phyloP scores from a whole-genome alignment of 2,797 vertebrate species.

The Leptatherina wallacei region DNA sequence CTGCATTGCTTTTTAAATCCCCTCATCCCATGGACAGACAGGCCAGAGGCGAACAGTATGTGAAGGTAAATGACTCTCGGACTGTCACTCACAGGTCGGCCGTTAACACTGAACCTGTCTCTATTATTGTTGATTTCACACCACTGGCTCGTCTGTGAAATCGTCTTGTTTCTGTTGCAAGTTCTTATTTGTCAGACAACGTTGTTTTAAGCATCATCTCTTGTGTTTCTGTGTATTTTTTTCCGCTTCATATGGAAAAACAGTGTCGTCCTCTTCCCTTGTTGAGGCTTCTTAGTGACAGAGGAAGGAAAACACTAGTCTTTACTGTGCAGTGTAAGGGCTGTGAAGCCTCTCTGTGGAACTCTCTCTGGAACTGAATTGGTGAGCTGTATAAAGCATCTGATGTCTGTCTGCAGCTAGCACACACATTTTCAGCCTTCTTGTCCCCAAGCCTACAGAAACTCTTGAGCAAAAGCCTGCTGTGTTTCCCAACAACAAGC shows the following conservation, averaged over 20 bases:
- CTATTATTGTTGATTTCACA: constrained; percentile 34
- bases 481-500: constrained; percentile 67
- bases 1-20: constrained; percentile 30
- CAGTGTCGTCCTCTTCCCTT: constrained; percentile 34
- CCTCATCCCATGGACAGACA: constrained; percentile 52
- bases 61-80: constrained; percentile 53
- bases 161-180: constrained; percentile 23
- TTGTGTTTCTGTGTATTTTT: constrained; percentile 47
- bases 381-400: constrained; percentile 70
- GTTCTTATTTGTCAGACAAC: constrained; percentile 49
- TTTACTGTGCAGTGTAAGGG: constrained; percentile 33
- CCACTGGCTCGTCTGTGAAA: constrained; percentile 23
- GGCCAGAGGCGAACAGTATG: constrained; percentile 46
- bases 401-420: constrained; percentile 63
- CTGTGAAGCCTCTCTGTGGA: constrained; percentile 52
- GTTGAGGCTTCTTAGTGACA: constrained; percentile 44
- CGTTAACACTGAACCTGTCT: constrained; percentile 46
- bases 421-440: constrained; percentile 57
- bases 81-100: constrained; percentile 58
- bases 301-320: constrained; percentile 56
- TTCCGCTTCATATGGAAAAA: constrained; percentile 39
- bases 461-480: constrained; percentile 61
- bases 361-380: constrained; percentile 59
- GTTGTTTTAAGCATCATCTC: constrained; percentile 41
- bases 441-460: constrained; percentile 70